Evolutionary conservation across 2,113 vertebrate genomes (phyloP).

Genomic region (Emydura subglobosa): DNA sequence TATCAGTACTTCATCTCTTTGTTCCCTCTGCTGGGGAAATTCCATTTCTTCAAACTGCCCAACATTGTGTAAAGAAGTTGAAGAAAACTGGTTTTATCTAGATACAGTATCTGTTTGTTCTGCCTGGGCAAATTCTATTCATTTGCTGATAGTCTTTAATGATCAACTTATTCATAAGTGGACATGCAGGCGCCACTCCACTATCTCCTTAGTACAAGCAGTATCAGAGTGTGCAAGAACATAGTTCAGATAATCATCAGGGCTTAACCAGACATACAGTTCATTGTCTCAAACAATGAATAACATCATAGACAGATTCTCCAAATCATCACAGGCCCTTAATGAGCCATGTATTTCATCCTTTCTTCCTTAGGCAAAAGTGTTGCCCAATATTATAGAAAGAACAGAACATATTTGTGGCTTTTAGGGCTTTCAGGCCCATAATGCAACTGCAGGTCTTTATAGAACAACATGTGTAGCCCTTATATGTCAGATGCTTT

Average conservation of each 20-base stretch:
- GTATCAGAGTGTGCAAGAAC: fast-evolving
- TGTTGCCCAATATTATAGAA: neutral
- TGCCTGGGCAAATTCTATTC: neutral
- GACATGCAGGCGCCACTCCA: fast-evolving
- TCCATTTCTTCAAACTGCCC: neutral
- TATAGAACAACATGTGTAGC: neutral
- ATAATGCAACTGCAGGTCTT: neutral
- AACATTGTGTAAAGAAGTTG: slow-evolving; percentile 16
- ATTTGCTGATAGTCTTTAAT: neutral
- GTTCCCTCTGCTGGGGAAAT: neutral
- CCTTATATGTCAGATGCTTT: neutral
- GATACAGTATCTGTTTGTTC: neutral
- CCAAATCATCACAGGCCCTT: fast-evolving
- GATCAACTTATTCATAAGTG: neutral
- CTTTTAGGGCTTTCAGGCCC: neutral
- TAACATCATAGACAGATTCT: neutral
- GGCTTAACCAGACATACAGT: neutral
- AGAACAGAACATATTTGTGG: neutral
- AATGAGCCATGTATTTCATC: neutral
- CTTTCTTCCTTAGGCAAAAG: neutral
- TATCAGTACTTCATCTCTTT: slow-evolving; percentile 18
- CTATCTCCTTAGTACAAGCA: neutral
- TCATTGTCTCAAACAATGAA: neutral
- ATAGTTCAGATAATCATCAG: neutral
- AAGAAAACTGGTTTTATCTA: neutral